Evolutionary conservation across 2,888 invertebrate species (phyloP).

Genomic region (Dexiosoma caninum): DNA sequence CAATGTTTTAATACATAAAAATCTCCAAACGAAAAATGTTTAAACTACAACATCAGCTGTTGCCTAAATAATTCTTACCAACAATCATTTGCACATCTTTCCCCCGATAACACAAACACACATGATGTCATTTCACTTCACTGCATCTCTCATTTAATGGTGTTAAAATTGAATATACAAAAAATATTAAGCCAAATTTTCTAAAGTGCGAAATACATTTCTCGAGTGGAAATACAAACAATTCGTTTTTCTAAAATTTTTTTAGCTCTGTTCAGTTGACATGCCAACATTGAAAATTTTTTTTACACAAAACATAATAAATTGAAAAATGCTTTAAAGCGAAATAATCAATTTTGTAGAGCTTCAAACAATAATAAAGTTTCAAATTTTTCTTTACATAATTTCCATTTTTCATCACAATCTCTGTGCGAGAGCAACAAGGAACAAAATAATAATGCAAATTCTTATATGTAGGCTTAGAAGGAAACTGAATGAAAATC

Average conservation of each 20-base stretch:
- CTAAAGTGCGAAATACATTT: conserved; percentile 65
- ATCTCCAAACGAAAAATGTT: neutral
- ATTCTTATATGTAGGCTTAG: conserved; percentile 54
- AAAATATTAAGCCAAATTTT: conserved; percentile 14
- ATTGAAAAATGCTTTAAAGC: conserved; percentile 76
- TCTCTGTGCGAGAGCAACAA: neutral
- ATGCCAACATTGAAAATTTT: conserved; percentile 31
- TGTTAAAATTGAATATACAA: conserved; percentile 45
- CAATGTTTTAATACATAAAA: conserved; percentile 5
- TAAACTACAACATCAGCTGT: conserved; percentile 64
- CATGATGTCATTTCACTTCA: conserved; percentile 75
- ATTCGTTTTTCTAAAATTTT: conserved; percentile 23
- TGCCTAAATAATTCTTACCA: conserved; percentile 45
- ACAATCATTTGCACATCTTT: conserved; percentile 25
- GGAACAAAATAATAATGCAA: conserved; percentile 57
- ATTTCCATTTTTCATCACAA: conserved; percentile 76
- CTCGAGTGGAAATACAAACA: conserved; percentile 38
- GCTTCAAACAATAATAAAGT: conserved; percentile 71
- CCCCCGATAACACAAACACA: conserved; percentile 64
- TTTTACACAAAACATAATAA: conserved; percentile 63
- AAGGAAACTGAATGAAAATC: neutral
- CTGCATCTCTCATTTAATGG: conserved; percentile 60
- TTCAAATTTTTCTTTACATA: conserved; percentile 75
- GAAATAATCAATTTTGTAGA: conserved; percentile 75
- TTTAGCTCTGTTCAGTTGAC: conserved; percentile 41